phyloP scores from a whole-genome alignment of 2,113 vertebrate genomes.

The Syrrhaptes paradoxus region DNA sequence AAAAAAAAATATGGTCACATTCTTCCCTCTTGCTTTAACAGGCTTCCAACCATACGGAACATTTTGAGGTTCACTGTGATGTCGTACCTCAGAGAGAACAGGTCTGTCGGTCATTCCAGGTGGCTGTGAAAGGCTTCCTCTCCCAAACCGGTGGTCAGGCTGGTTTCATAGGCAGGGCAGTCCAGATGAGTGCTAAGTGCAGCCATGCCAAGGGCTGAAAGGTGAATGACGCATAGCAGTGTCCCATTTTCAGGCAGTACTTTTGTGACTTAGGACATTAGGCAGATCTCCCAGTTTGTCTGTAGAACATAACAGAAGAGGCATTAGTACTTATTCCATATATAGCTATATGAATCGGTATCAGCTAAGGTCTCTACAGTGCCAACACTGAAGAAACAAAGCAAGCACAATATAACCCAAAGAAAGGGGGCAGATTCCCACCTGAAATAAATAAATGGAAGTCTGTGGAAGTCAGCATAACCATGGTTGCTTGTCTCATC shows the following conservation, averaged over 20 bases:
- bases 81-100: conserved; percentile 77
- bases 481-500: neutral
- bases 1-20: conserved; percentile 85
- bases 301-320: neutral
- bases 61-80: conserved; percentile 75
- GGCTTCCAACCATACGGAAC: conserved; percentile 80
- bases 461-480: neutral
- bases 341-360: neutral
- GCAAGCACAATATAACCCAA: neutral
- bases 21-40: conserved; percentile 80
- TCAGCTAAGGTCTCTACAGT: neutral
- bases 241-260: conserved; percentile 57
- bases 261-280: conserved; percentile 57
- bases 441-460: neutral
- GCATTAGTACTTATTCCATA: neutral
- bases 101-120: conserved; percentile 82
- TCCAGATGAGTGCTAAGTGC: conserved; percentile 64
- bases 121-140: conserved; percentile 79
- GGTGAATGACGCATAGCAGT: neutral
- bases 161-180: conserved; percentile 77
- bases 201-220: conserved; percentile 36
- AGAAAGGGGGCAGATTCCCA: neutral
- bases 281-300: neutral
- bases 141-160: conserved; percentile 74
- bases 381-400: neutral